These are phyloP conservation scores for Andinoacara biseriatus DNA, from an alignment of 2,113 vertebrate genomes.

Conservation along the genomic window DNA sequence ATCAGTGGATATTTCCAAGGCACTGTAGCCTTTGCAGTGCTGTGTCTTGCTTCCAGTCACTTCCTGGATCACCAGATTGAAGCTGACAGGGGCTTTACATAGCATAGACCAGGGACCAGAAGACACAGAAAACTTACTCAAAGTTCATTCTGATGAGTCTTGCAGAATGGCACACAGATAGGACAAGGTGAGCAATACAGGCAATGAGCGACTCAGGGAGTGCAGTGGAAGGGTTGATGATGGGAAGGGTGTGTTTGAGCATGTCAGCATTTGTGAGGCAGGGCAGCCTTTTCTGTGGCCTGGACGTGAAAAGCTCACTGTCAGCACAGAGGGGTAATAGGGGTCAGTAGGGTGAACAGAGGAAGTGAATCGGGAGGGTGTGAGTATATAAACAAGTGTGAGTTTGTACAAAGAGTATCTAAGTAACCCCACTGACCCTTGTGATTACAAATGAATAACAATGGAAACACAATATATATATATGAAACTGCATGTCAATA, in stretches of 20 bases:
- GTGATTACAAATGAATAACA: conserved; percentile 4
- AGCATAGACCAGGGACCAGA: neutral
- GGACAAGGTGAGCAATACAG: conserved; percentile 10
- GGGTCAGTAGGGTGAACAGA: conserved; percentile 50
- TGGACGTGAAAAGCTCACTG: conserved; percentile 59
- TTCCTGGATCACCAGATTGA: conserved; percentile 16
- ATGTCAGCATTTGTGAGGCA: conserved; percentile 62
- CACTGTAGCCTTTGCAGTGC: neutral
- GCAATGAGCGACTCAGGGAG: conserved; percentile 8
- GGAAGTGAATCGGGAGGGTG: conserved; percentile 30
- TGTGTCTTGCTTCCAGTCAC: neutral
- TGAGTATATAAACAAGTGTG: conserved; percentile 26
- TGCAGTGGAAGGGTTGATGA: conserved; percentile 15
- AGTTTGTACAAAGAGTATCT: conserved; percentile 30
- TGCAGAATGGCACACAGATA: conserved; percentile 34
- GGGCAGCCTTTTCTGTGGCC: conserved; percentile 50
- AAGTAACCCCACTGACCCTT: conserved; percentile 9
- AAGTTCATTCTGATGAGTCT: conserved; percentile 38
- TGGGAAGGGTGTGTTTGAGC: conserved; percentile 44
- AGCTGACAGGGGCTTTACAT: conserved; percentile 26
- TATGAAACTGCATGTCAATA: neutral
- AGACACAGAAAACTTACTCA: conserved; percentile 27
- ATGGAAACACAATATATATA: neutral
- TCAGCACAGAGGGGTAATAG: conserved; percentile 74
- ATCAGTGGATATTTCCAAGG: neutral